A percentile compares a stretch with the other conserved stretches of the same genome.
Evolutionary conservation across 2,888 invertebrate genomes (phyloP).

Genomic region (Shargacucullia verbasci): DNA sequence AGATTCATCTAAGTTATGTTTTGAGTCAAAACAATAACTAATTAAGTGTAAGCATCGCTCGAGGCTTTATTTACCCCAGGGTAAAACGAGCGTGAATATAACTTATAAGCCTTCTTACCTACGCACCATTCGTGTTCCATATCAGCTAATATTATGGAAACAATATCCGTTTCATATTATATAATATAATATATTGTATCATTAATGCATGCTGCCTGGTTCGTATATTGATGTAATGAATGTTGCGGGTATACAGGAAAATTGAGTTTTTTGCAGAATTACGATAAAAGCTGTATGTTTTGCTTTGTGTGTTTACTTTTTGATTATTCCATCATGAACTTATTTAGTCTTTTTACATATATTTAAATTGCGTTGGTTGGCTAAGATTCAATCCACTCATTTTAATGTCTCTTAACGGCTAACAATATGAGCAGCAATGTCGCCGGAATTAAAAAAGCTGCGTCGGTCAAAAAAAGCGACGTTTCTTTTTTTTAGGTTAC

Average conservation of each 20-base stretch:
- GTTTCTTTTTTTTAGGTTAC: too few species aligned
- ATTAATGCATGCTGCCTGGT: conserved; percentile 35
- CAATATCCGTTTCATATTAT: conserved; percentile 29
- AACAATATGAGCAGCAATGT: too few species aligned
- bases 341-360: too few species aligned
- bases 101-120: conserved; percentile 10
- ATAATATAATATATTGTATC: conserved; percentile 27
- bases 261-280: neutral
- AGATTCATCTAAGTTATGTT: neutral
- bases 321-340: too few species aligned
- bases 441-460: too few species aligned
- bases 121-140: conserved; percentile 12
- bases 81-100: conserved; percentile 7
- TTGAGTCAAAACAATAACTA: too few species aligned
- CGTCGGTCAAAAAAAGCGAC: too few species aligned
- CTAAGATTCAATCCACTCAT: too few species aligned
- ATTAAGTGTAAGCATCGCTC: neutral
- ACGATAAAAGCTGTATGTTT: neutral
- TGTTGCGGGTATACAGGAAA: conserved; percentile 12
- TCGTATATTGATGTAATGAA: conserved; percentile 35
- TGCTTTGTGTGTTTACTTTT: too few species aligned
- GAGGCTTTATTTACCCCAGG: conserved; percentile 2
- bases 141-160: conserved; percentile 31
- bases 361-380: too few species aligned
- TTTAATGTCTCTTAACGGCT: too few species aligned